Evolutionary conservation across 2,888 invertebrate species (phyloP), one percentile per base, ranked within the genome.

Genomic region (Yponomeuta cagnagella): DNA sequence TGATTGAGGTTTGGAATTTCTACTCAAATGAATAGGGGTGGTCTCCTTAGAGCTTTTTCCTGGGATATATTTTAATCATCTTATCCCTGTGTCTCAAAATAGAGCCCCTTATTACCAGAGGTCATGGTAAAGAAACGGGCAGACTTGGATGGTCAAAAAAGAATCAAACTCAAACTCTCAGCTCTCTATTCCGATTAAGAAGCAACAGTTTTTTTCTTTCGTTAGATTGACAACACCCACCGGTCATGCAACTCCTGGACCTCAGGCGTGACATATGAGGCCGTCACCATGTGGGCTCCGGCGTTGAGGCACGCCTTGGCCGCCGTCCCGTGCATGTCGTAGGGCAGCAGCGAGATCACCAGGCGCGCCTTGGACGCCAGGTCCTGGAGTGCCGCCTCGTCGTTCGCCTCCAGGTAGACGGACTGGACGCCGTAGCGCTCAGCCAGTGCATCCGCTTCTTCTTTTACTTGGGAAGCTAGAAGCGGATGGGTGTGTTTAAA

Each of bases 231-330:
- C 23, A 23, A 23, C 23, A 23, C 23, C 23, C 23, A 96, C 96
- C 93, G 93, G 64, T 96, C 92, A 78, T 98, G 95, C 10, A 98
- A 87, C 0, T 94, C 94, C 78, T 94, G 94, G 77, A 99, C 96
- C 79, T 96, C 95, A 1, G 97, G 96, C 12, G 96, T 96, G 71
- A 97, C 95, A 80, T 99, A 99, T 73, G 98, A 98, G 0, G 99
- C 98, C 0, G 99, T 99, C 30, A 99, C 98, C 95, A 99, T 95
- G 84, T 99, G 97, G 0, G 96, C 96, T 73, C 95, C 94, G 73
- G 96, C 94, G n/a, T 94, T 93, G 70, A 99, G 96, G 82, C 99
- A 99, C 30, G 95, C 94, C 78, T 95, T 94, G 0, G 99, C 99
- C 2, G 96, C 95, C 6, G 95, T 91, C 0, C 97, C 96, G 83